A percentile compares a stretch with the other conserved stretches of the same genome.
These are phyloP conservation scores for Diceros bicornis DNA, from an alignment of 2,797 vertebrate species.

Conservation along the genomic window DNA sequence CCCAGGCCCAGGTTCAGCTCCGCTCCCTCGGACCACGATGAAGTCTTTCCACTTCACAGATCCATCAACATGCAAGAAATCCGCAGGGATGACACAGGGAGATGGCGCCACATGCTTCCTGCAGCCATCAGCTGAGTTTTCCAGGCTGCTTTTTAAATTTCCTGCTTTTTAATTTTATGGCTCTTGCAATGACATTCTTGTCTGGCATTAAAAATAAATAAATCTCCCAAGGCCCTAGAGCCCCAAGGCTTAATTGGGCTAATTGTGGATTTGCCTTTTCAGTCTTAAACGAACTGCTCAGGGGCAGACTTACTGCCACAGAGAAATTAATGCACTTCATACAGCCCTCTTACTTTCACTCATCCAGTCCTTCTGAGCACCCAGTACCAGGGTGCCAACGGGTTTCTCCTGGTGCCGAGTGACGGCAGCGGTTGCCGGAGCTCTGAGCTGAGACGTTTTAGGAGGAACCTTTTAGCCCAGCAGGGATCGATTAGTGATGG, in stretches of 20 bases:
- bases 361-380: rapidly evolving
- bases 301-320: background rate
- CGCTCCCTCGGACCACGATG: conserved; percentile 11
- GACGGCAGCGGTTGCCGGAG: background rate
- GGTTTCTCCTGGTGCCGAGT: background rate
- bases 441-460: background rate
- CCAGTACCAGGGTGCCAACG: rapidly evolving
- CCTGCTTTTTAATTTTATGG: background rate
- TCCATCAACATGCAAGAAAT: background rate
- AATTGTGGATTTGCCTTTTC: background rate
- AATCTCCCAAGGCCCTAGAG: background rate
- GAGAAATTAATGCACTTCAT: background rate
- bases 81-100: conserved; percentile 68
- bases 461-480: too few relatives aligned
- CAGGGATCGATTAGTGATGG: background rate
- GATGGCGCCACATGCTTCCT: conserved; percentile 70
- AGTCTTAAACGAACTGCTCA: background rate
- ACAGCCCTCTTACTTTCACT: too few relatives aligned
- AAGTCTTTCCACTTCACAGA: conserved; percentile 39
- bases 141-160: conserved; percentile 74
- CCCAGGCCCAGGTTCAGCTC: conserved; percentile 7
- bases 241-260: background rate
- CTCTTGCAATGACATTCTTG: background rate
- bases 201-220: conserved; percentile 10
- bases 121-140: conserved; percentile 54